Evolutionary conservation across 2,888 invertebrate genomes (phyloP).

Genomic region (Orthosia gracilis): DNA sequence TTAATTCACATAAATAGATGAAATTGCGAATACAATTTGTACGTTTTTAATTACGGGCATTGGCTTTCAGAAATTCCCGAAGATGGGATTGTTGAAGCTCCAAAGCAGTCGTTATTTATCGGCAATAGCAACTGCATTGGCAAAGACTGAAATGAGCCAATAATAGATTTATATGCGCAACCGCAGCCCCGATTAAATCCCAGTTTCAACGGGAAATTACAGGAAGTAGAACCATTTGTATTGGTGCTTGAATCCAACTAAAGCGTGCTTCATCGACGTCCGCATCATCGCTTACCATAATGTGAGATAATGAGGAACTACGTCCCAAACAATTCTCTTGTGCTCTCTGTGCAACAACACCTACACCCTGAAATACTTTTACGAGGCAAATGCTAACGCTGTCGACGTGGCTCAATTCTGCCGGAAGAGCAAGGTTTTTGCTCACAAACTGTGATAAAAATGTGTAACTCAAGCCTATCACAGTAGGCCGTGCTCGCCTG

Average conservation of each 20-base stretch:
- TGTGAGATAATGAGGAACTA: no score
- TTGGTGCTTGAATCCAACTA: neutral
- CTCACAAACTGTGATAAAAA: no score
- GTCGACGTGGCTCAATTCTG: no score
- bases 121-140: neutral
- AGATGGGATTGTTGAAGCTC: neutral
- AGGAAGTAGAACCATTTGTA: neutral
- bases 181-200: constrained; percentile 6
- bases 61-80: neutral
- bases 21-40: neutral
- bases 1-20: neutral
- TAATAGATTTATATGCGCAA: constrained; percentile 13
- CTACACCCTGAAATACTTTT: no score
- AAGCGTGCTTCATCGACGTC: neutral
- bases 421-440: no score
- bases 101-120: neutral
- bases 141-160: neutral
- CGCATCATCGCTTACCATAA: no score
- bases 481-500: no score
- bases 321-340: no score
- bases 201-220: constrained; percentile 10
- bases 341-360: no score
- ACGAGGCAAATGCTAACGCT: no score
- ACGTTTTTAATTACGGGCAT: neutral
- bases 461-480: no score